phyloP scores from a whole-genome alignment of 2,888 invertebrate species.

The Dromius quadrimaculatus region DNA sequence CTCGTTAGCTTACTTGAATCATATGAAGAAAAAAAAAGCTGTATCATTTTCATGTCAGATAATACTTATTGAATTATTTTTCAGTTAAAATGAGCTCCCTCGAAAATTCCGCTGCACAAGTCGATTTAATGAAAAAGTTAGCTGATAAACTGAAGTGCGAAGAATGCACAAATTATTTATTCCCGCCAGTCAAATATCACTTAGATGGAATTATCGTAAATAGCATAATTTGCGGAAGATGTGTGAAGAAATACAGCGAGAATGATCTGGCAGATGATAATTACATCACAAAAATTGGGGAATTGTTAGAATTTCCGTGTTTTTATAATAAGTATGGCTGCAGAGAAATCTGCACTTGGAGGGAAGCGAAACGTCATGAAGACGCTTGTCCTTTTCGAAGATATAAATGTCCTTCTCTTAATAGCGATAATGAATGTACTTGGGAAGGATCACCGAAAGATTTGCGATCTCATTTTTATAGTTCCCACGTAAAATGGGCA shows the following conservation, averaged over 20 bases:
- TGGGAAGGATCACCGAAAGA: constrained; percentile 24
- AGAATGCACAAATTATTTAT: constrained; percentile 36
- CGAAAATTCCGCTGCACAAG: not conserved
- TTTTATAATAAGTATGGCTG: constrained; percentile 39
- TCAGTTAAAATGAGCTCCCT: too few species aligned
- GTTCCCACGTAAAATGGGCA: not conserved
- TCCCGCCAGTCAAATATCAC: not conserved
- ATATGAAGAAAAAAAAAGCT: too few species aligned
- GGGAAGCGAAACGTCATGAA: constrained; percentile 37
- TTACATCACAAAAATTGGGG: constrained; percentile 30
- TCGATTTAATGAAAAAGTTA: constrained; percentile 19
- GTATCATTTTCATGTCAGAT: too few species aligned
- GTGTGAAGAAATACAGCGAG: constrained; percentile 1
- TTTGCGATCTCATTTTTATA: constrained; percentile 19
- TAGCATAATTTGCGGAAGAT: constrained; percentile 19
- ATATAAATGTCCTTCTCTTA: constrained; percentile 29
- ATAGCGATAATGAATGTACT: not conserved
- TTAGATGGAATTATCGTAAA: not conserved
- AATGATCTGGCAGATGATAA: constrained; percentile 4
- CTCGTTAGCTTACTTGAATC: too few species aligned
- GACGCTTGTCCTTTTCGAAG: constrained; percentile 32
- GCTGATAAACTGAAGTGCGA: constrained; percentile 26
- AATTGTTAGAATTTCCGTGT: constrained; percentile 41
- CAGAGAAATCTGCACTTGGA: constrained; percentile 39
- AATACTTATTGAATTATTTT: too few species aligned